Base-by-base conservation (phyloP, 1,140 invertebrate species). In the Rhopalosiphum maidis region DNA sequence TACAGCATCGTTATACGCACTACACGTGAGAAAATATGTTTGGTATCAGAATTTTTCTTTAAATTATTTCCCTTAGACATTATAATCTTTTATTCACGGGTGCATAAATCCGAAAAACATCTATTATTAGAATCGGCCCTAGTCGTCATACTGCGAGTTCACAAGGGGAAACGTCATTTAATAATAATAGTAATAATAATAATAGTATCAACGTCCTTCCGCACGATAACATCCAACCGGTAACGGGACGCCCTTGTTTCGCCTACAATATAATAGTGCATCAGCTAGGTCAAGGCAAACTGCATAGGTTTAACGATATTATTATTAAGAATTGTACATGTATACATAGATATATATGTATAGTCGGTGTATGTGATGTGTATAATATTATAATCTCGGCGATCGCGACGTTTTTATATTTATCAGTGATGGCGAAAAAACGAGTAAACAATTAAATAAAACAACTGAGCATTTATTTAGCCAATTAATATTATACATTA, bases 281-380 rank as follows among this genome's bases (percentile, higher is more conserved):
- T 85, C n/a, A 93, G 82, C 91, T 93, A 93, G 91, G 91, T 93
- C 91, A 93, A 93, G 91, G 91, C 91, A 18, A 93, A 93, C 91
- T 48, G 82, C 82, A 86, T 93, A 54, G 35, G 35, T 88, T 60
- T 91, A 90, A 90, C 41, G 37, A 68, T 90, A 90, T 41, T 41
- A 35, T 60, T 91, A 46, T 41, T 77, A 55, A 55, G 25, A 90
- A 37, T 18, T 46, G 0, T 46, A 46, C 11, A 46, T 46, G 8
- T 46, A 46, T 35, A 83, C 37, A 15, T 8, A 51, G 37, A 48
- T 48, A 55, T 41, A 90, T 18, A 77, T 2, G 18, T 68, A 51
- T 18, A 51, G 15, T 15, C 18, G 30, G 60, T 77, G 8, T 88
- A 9, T 88, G 2, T 88, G 23, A n/a, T 88, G 46, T 51, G 25